Conservation (phyloP, 2,113 vertebrate genomes). For the Muntiacus muntjak region DNA sequence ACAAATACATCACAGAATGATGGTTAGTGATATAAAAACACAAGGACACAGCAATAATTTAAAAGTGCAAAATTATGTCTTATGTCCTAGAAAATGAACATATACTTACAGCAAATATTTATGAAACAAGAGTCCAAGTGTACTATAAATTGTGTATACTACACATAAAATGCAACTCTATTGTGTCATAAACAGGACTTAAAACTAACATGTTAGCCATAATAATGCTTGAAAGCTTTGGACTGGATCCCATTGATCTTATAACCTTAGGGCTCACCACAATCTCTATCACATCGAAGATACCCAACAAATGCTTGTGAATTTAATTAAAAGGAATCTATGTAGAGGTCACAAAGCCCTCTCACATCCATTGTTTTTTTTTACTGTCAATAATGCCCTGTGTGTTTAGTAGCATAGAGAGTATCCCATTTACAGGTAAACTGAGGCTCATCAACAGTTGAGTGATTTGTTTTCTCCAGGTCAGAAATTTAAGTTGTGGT, state of each 20-base stretch:
- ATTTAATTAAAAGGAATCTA: not conserved
- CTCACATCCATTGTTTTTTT: not conserved
- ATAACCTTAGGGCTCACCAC: not conserved
- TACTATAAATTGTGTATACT: conserved; percentile 35
- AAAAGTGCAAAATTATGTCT: conserved; percentile 43
- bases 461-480: not conserved
- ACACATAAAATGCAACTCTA: not conserved
- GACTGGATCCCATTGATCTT: not conserved
- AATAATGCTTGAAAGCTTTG: conserved; percentile 4
- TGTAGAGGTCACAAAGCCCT: not conserved
- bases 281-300: not conserved
- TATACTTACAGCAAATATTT: conserved; percentile 49
- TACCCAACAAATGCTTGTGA: not conserved
- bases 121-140: conserved; percentile 35
- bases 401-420: not conserved
- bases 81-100: conserved; percentile 23
- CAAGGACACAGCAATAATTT: conserved; percentile 37
- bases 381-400: not conserved
- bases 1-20: conserved; percentile 46
- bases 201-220: not conserved
- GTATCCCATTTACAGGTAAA: not conserved
- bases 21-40: conserved; percentile 8
- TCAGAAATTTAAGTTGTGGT: not conserved
- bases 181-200: conserved; percentile 4
- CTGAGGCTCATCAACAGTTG: not conserved